Evolutionary conservation across 2,888 invertebrate species (phyloP).

Genomic region (Plemyria rubiginata): DNA sequence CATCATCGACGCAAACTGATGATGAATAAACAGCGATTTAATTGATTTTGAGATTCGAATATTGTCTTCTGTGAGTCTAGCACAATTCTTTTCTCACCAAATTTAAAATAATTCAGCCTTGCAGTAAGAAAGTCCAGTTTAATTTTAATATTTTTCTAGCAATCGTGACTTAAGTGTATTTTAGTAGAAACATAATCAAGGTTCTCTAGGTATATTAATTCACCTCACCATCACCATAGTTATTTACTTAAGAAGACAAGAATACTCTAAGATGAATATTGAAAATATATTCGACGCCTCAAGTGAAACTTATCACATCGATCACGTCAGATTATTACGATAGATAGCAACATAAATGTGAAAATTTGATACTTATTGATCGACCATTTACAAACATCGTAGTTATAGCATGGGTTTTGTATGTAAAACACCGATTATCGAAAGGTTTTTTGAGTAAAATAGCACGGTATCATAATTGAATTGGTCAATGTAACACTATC

Average conservation of each 20-base stretch:
- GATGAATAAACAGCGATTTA: constrained; percentile 81
- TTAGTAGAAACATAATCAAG: too few relatives aligned
- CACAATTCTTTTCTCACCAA: too few relatives aligned
- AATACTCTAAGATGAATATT: constrained; percentile 4
- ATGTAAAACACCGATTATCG: constrained; percentile 20
- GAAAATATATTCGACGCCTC: constrained; percentile 24
- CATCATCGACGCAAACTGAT: constrained; percentile 64
- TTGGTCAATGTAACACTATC: constrained; percentile 62
- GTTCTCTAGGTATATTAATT: not conserved
- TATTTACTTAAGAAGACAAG: not conserved
- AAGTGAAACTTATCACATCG: constrained; percentile 38
- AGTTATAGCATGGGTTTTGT: constrained; percentile 19
- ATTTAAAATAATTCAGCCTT: too few relatives aligned
- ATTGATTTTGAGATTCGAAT: constrained; percentile 73
- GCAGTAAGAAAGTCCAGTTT: too few relatives aligned
- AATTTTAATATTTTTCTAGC: too few relatives aligned
- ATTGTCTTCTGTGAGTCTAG: too few relatives aligned
- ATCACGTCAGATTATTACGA: constrained; percentile 29
- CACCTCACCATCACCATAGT: not conserved
- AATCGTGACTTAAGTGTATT: too few relatives aligned
- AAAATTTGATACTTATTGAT: constrained; percentile 28
- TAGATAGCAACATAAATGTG: constrained; percentile 13
- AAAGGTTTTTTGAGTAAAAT: constrained; percentile 31
- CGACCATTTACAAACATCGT: constrained; percentile 33
- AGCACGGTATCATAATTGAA: constrained; percentile 60